Percentiles rank a stretch among this genome's conserved stretches.
phyloP scores from a whole-genome alignment of 2,888 invertebrate species.

The Muscina levida region DNA sequence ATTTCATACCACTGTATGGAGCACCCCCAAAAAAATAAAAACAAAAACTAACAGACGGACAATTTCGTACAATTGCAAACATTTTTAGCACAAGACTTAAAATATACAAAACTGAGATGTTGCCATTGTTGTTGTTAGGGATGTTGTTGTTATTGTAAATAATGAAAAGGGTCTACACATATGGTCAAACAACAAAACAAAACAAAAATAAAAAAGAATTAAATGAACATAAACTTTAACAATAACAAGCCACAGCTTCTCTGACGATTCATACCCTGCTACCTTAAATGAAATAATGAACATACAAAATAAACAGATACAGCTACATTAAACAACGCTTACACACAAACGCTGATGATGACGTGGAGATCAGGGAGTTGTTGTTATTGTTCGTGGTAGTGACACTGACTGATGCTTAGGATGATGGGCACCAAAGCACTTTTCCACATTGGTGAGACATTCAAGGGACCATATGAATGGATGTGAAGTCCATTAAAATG shows the following conservation, averaged over 20 bases:
- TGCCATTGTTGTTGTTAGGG: constrained; percentile 5
- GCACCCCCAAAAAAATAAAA: too few species aligned
- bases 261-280: too few species aligned
- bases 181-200: constrained; percentile 35
- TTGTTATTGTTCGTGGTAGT: constrained; percentile 33
- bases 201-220: constrained; percentile 36
- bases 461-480: neutral
- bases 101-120: constrained; percentile 20
- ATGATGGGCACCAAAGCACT: constrained; percentile 9
- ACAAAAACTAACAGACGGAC: neutral
- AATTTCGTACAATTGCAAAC: neutral
- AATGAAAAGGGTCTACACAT: constrained; percentile 45
- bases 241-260: constrained; percentile 8
- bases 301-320: constrained; percentile 20
- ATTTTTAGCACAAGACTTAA: constrained; percentile 39
- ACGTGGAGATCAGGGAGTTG: constrained; percentile 21
- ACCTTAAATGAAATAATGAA: constrained; percentile 21
- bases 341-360: constrained; percentile 35
- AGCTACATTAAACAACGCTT: constrained; percentile 17
- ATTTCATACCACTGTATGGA: neutral
- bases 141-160: constrained; percentile 19
- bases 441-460: neutral
- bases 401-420: constrained; percentile 15
- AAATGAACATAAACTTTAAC: constrained; percentile 8
- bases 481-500: constrained; percentile 29